These are phyloP conservation scores for Spisula solida DNA, from an alignment of 2,888 invertebrate genomes.

Conservation along the genomic window DNA sequence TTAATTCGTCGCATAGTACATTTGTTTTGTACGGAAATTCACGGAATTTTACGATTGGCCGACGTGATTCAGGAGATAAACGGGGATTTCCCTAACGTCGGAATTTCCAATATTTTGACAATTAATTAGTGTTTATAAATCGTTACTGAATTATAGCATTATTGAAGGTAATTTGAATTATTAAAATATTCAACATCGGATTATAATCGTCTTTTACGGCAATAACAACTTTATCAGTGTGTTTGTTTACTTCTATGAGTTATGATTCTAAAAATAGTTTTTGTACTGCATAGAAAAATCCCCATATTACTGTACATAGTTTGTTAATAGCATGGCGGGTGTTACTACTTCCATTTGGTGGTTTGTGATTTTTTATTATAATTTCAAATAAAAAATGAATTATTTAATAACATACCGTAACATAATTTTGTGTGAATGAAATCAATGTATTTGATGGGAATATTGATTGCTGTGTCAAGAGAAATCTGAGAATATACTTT, in stretches of 20 bases:
- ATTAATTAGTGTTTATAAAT: background rate
- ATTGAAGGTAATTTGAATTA: background rate
- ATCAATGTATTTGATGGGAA: no score
- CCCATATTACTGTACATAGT: background rate
- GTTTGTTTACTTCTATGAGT: constrained; percentile 9
- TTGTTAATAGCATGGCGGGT: background rate
- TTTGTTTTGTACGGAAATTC: no score
- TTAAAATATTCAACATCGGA: background rate
- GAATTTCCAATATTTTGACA: constrained; percentile 20
- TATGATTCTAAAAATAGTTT: constrained; percentile 17
- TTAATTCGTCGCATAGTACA: background rate
- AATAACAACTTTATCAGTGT: background rate
- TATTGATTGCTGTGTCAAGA: no score
- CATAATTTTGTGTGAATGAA: no score
- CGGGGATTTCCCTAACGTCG: constrained; percentile 34
- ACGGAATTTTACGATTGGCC: background rate
- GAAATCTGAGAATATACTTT: no score
- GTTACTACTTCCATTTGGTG: background rate
- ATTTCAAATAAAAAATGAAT: no score
- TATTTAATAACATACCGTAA: no score
- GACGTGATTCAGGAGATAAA: constrained; percentile 32
- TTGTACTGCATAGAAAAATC: background rate
- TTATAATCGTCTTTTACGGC: background rate
- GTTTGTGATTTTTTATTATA: background rate
- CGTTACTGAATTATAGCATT: background rate